Evolutionary conservation across 2,797 vertebrate genomes (phyloP).

Genomic region (Hydrocynus forskahlii): DNA sequence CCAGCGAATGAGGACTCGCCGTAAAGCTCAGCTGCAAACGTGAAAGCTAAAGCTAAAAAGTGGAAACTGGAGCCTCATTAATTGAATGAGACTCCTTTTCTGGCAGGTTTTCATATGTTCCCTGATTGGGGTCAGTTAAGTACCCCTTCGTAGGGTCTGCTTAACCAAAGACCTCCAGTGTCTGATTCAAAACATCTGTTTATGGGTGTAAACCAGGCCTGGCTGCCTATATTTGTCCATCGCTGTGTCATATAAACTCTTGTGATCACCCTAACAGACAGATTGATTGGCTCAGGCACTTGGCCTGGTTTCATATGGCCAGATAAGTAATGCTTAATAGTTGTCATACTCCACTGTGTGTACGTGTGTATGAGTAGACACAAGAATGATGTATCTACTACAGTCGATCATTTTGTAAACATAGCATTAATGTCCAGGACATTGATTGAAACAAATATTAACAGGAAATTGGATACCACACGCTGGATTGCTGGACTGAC

Average conservation of each 20-base stretch:
- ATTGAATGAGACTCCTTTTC: constrained; percentile 48
- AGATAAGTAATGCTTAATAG: constrained; percentile 41
- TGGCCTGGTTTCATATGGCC: constrained; percentile 28
- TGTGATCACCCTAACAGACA: constrained; percentile 45
- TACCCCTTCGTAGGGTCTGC: constrained; percentile 52
- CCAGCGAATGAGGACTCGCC: constrained; percentile 38
- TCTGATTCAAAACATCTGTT: constrained; percentile 62
- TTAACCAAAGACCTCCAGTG: constrained; percentile 42
- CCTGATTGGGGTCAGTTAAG: constrained; percentile 59
- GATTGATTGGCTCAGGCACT: constrained; percentile 43
- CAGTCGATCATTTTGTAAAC: constrained; percentile 3
- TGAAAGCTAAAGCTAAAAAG: constrained; percentile 26
- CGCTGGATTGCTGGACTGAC: not conserved
- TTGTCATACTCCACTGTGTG: constrained; percentile 30
- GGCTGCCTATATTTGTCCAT: constrained; percentile 53
- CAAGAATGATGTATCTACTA: not conserved
- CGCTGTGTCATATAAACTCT: constrained; percentile 57
- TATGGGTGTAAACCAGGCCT: constrained; percentile 55
- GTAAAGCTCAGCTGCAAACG: constrained; percentile 45
- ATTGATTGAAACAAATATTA: constrained; percentile 10
- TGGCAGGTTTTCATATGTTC: constrained; percentile 54
- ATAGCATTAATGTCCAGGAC: constrained; percentile 7
- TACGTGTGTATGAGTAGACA: not conserved
- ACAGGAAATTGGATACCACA: not conserved
- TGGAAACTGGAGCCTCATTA: constrained; percentile 52